phyloP scores from a whole-genome alignment of 1,140 invertebrate genomes.

The Holotrichia oblita region DNA sequence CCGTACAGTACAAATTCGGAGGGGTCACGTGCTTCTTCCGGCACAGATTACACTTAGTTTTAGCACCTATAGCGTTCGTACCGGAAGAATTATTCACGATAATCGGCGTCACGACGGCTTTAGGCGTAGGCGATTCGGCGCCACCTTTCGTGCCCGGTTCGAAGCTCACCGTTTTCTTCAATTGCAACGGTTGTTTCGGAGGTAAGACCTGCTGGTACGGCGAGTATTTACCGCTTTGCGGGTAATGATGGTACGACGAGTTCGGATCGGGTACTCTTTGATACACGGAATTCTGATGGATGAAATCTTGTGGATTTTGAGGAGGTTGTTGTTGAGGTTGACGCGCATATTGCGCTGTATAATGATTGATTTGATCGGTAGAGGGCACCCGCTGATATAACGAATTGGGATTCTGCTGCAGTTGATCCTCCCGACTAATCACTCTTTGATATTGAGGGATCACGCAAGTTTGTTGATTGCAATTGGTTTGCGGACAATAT shows the following conservation, averaged over 20 bases:
- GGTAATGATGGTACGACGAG: conserved; percentile 32
- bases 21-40: conserved; percentile 81
- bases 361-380: conserved; percentile 50
- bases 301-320: conserved; percentile 50
- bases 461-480: conserved; percentile 42
- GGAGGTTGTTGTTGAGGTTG: conserved; percentile 35
- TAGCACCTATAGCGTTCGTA: conserved; percentile 56
- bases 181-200: conserved; percentile 61
- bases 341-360: background rate
- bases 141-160: conserved; percentile 72
- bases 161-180: conserved; percentile 74
- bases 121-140: conserved; percentile 64
- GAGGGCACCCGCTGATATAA: conserved; percentile 67
- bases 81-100: conserved; percentile 58
- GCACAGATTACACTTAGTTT: conserved; percentile 81
- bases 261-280: conserved; percentile 40
- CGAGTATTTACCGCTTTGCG: conserved; percentile 47
- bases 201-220: conserved; percentile 51
- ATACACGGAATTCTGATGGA: conserved; percentile 42
- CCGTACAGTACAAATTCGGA: conserved; percentile 82
- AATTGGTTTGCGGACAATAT: conserved; percentile 36
- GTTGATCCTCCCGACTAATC: conserved; percentile 45
- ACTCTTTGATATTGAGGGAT: conserved; percentile 52
- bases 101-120: conserved; percentile 61
- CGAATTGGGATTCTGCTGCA: conserved; percentile 56